Base-by-base conservation (phyloP, 2,888 invertebrate genomes). In the Cryptops parisi region DNA sequence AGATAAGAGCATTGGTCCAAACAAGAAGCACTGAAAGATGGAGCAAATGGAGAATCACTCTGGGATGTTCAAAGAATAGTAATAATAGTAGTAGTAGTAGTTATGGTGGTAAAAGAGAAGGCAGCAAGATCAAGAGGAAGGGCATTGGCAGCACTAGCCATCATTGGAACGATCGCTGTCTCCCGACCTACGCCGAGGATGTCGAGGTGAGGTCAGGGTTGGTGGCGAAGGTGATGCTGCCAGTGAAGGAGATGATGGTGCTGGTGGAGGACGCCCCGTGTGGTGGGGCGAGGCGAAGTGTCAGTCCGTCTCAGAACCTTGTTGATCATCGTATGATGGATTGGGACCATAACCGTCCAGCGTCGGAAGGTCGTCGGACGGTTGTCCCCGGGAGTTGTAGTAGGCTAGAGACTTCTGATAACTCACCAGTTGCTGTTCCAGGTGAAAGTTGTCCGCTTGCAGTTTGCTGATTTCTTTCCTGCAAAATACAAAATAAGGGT, bases 391-490 rank as follows among this genome's bases (percentile, higher is more conserved):
- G 33, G 33, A 33, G 15, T 33, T 33, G 33, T 9, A 33, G 33
- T 9, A 15, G 33, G 33, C 33, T 15, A 85, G 74, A 64, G 81
- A 82, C 69, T 82, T 80, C 70, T 86, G 85, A 67, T 85, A 85
- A 68, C 82, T 82, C 73, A 85, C 82, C 58, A 86, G 70, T 68
- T 86, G 84, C 60, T 84, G 74, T 70, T 86, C 86, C 63, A 86
- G 73, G 57, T 81, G 81, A 68, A 83, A 82, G 68, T 86, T 86
- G 69, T 86, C 86, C n/a, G 83, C 79, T 67, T 85, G 84, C 48
- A 86, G 74, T 12, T 80, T 81, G 58, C 78, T 75, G 58, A 86
- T 82, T 68, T 86, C 86, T 47, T 83, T 78, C 65, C 83, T 83
- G 73, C 15, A 72, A 73, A 57, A 19, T 49, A 50, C 40, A 6